Conservation (phyloP, 2,888 invertebrate genomes). For the Caenorhabditis wallacei region DNA sequence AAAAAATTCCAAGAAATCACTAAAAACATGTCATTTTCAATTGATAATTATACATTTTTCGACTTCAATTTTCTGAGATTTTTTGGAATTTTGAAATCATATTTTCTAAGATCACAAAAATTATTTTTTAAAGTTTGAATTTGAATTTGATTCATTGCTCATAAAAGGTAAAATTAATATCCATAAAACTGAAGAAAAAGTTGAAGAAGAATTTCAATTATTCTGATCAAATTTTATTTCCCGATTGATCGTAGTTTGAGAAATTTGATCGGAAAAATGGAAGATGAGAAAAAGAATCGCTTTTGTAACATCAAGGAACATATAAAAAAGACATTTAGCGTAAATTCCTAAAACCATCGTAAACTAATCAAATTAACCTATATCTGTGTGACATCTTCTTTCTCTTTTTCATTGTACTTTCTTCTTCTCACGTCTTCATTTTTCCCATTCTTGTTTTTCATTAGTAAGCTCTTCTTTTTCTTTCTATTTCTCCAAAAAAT, state of each 20-base stretch:
- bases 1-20: background rate
- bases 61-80: no score
- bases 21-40: no score
- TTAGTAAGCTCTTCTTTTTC: background rate
- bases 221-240: constrained; percentile 6
- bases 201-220: no score
- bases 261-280: background rate
- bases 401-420: constrained; percentile 38
- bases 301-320: constrained; percentile 43
- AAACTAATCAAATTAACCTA: constrained; percentile 64
- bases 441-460: constrained; percentile 22
- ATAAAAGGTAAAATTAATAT: no score
- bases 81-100: no score
- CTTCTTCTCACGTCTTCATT: constrained; percentile 45
- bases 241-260: constrained; percentile 5
- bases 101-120: no score
- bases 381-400: constrained; percentile 32
- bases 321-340: constrained; percentile 27
- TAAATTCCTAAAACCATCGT: constrained; percentile 46
- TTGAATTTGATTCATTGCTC: no score
- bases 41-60: no score
- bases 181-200: no score
- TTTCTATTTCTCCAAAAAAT: constrained; percentile 53
- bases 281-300: background rate
- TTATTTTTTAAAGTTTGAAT: no score